Evolutionary conservation across 2,113 vertebrate genomes (phyloP).

Genomic region (Limnothrissa miodon): DNA sequence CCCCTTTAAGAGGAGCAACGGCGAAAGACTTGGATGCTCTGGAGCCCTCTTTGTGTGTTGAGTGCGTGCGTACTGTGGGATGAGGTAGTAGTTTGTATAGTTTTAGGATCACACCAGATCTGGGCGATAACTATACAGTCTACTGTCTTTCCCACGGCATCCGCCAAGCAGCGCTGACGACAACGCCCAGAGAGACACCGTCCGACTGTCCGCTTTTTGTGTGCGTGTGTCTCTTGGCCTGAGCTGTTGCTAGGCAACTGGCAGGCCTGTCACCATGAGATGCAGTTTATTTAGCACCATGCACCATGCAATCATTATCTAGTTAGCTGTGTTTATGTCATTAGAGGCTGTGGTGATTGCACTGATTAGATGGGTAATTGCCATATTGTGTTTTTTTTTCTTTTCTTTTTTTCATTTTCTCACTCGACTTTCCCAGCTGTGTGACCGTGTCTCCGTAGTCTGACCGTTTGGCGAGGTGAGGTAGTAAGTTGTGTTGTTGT

Average conservation of each 20-base stretch:
- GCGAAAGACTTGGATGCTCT: neutral
- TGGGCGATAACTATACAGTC: constrained; percentile 99
- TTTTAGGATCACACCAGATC: constrained; percentile 98
- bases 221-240: neutral
- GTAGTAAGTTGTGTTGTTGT: constrained; percentile 98
- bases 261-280: neutral
- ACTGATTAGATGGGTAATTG: neutral
- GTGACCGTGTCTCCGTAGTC: neutral
- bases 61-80: constrained; percentile 73
- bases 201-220: too few species aligned
- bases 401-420: too few species aligned
- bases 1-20: neutral
- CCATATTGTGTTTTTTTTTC: neutral
- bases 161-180: constrained; percentile 53
- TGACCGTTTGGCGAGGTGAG: constrained; percentile 75
- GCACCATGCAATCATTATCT: neutral
- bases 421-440: neutral
- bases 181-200: neutral
- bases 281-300: neutral
- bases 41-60: neutral
- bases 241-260: constrained; percentile 25
- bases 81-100: constrained; percentile 99
- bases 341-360: neutral
- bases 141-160: constrained; percentile 94
- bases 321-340: constrained; percentile 14